Conservation (phyloP, 2,888 invertebrate species). For the Arge pagana region DNA sequence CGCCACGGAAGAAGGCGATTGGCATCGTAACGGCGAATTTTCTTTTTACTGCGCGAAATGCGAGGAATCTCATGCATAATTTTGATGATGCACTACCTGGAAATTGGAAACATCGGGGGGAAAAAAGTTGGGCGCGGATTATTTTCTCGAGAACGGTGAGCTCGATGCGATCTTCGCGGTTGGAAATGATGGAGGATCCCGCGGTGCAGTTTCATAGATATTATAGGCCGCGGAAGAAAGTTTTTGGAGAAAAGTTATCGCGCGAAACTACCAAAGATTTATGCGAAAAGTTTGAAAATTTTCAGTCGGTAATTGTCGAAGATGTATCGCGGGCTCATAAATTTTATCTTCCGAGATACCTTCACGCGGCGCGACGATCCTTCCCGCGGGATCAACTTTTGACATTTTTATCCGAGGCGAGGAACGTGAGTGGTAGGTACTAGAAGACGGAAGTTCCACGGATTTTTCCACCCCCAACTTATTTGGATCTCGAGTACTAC, state of each 20-base stretch:
- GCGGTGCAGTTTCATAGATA: slow-evolving; percentile 27
- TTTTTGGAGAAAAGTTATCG: slow-evolving; percentile 40
- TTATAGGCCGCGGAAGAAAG: slow-evolving; percentile 32
- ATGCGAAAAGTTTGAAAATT: slow-evolving; percentile 43
- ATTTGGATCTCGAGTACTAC: too few relatives aligned
- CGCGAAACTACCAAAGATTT: slow-evolving; percentile 50
- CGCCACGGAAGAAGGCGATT: too few relatives aligned
- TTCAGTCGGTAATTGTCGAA: slow-evolving; percentile 45
- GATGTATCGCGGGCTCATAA: slow-evolving; percentile 42
- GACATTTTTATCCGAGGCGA: slow-evolving; percentile 16
- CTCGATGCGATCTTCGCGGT: too few relatives aligned
- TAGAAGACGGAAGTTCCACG: slow-evolving; percentile 11
- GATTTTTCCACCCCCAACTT: too few relatives aligned
- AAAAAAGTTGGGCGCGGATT: neutral
- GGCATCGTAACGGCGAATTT: too few relatives aligned
- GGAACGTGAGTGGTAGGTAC: slow-evolving; percentile 10
- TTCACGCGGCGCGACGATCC: slow-evolving; percentile 28
- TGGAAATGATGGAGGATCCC: too few relatives aligned
- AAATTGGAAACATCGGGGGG: neutral
- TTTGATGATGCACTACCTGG: too few relatives aligned
- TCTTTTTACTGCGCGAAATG: too few relatives aligned
- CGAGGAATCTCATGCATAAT: too few relatives aligned
- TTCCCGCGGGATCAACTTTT: slow-evolving; percentile 28
- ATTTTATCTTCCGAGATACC: slow-evolving; percentile 40
- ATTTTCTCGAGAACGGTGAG: too few relatives aligned